phyloP scores from a whole-genome alignment of 2,888 invertebrate species.

The Dicyrtomina minuta region DNA sequence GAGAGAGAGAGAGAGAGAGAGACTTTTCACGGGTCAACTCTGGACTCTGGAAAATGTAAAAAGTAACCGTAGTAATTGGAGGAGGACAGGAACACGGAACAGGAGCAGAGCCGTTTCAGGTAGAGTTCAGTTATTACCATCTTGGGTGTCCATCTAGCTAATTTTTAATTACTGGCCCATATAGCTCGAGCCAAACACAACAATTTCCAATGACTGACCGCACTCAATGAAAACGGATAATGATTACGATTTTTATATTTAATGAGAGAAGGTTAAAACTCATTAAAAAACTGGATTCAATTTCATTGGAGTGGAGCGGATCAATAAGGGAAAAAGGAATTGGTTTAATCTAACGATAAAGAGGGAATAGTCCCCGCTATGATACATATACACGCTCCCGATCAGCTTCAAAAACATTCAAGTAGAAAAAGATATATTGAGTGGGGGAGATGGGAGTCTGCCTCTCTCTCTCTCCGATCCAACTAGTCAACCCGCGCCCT shows the following conservation, averaged over 20 bases:
- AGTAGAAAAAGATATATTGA: too few relatives aligned
- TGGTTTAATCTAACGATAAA: background rate
- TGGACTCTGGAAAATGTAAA: too few relatives aligned
- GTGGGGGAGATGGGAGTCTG: too few relatives aligned
- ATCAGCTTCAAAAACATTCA: background rate
- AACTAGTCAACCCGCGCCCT: too few relatives aligned
- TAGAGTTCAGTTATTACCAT: background rate
- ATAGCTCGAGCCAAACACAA: too few relatives aligned
- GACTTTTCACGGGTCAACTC: too few relatives aligned
- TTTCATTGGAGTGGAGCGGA: slow-evolving; percentile 21
- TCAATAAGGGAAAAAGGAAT: slow-evolving; percentile 6
- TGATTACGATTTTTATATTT: slow-evolving; percentile 46
- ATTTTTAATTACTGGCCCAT: slow-evolving; percentile 26
- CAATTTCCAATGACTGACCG: background rate
- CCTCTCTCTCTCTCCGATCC: too few relatives aligned
- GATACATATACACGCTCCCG: too few relatives aligned
- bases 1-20: too few relatives aligned
- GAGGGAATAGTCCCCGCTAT: background rate
- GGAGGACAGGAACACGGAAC: too few relatives aligned
- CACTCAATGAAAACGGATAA: slow-evolving; percentile 30
- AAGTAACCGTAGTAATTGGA: too few relatives aligned
- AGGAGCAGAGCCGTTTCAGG: too few relatives aligned
- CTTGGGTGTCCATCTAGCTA: slow-evolving; percentile 22
- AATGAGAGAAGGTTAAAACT: slow-evolving; percentile 42
- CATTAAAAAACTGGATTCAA: slow-evolving; percentile 38